Conservation (phyloP, 2,113 vertebrate species). For the Callipepla californica region DNA sequence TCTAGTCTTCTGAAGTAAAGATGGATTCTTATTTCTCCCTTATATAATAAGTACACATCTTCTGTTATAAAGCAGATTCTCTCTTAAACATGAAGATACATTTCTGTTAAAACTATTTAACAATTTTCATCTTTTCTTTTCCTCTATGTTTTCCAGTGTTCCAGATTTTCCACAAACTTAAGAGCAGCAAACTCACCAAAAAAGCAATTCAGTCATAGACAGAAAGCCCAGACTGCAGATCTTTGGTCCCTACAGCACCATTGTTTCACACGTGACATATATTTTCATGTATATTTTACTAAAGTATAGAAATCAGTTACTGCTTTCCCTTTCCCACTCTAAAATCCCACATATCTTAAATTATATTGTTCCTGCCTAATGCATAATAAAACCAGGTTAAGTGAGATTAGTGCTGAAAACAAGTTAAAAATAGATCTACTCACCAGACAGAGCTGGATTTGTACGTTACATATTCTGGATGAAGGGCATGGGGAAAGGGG, state of each 20-base stretch:
- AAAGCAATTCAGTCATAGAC: neutral
- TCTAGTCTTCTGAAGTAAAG: neutral
- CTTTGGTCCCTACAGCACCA: neutral
- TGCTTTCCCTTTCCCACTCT: neutral
- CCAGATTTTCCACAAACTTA: neutral
- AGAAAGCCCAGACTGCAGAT: neutral
- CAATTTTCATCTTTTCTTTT: neutral
- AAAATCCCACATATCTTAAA: neutral
- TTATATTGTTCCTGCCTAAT: neutral
- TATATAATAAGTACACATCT: accelerated
- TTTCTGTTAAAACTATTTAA: neutral
- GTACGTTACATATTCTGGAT: conserved; percentile 13
- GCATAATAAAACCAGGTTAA: conserved; percentile 33
- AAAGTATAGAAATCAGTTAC: neutral
- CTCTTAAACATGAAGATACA: neutral
- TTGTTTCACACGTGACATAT: neutral
- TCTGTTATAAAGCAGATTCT: neutral
- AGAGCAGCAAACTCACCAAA: neutral
- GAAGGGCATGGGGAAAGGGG: neutral
- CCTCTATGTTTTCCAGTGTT: too few relatives aligned
- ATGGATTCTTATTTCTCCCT: neutral
- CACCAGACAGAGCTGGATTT: conserved; percentile 9
- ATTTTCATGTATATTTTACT: neutral
- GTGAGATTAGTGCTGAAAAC: conserved; percentile 23
- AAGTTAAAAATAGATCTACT: conserved; percentile 50